Conservation (phyloP, 2,888 invertebrate genomes). For the Carpatolechia fugitivella region DNA sequence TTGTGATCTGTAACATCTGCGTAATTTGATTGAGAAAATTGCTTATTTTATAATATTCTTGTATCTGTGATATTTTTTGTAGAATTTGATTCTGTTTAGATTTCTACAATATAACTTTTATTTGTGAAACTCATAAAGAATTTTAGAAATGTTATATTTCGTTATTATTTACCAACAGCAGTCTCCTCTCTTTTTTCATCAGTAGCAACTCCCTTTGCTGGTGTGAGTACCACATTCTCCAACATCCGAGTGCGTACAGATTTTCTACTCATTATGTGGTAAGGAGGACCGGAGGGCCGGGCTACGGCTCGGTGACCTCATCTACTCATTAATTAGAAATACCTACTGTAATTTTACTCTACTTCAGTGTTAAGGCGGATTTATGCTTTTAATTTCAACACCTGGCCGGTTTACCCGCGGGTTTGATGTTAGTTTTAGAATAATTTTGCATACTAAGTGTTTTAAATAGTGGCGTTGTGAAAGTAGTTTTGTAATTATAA, state of each 20-base stretch:
- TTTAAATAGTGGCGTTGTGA: not conserved
- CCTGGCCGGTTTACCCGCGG: slow-evolving; percentile 23
- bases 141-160: too few relatives aligned
- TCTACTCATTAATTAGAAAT: slow-evolving; percentile 55
- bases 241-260: slow-evolving; percentile 31
- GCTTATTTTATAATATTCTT: too few relatives aligned
- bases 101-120: too few relatives aligned
- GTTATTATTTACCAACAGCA: too few relatives aligned
- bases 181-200: too few relatives aligned
- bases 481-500: slow-evolving; percentile 5
- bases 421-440: slow-evolving; percentile 19
- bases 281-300: slow-evolving; percentile 38
- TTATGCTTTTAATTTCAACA: slow-evolving; percentile 51
- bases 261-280: slow-evolving; percentile 49
- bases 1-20: too few relatives aligned
- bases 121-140: too few relatives aligned
- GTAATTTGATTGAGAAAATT: too few relatives aligned
- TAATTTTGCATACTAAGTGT: slow-evolving; percentile 10
- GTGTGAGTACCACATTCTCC: slow-evolving; percentile 25
- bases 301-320: slow-evolving; percentile 48
- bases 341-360: slow-evolving; percentile 46
- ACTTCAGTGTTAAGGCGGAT: slow-evolving; percentile 39
- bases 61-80: too few relatives aligned
- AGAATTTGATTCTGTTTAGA: too few relatives aligned
- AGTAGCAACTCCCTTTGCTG: too few relatives aligned